phyloP scores from a whole-genome alignment of 2,113 vertebrate genomes.

The Lepus americanus region DNA sequence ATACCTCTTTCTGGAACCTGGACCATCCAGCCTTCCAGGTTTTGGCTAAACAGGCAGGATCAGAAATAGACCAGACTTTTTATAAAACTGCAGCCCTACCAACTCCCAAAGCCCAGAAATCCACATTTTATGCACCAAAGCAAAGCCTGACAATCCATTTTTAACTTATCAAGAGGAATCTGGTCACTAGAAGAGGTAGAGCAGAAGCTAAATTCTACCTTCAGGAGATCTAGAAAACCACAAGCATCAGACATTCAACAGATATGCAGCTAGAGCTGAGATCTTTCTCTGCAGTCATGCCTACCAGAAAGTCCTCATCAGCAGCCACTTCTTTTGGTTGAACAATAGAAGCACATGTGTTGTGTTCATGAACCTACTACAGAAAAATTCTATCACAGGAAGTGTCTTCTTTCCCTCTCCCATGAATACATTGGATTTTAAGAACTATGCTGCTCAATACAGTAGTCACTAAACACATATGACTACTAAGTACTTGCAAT shows the following conservation, averaged over 20 bases:
- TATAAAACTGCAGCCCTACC: conserved; percentile 26
- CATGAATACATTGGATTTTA: neutral
- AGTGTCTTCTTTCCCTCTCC: neutral
- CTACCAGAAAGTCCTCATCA: neutral
- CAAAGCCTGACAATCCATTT: neutral
- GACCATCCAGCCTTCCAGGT: neutral
- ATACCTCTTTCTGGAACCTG: neutral
- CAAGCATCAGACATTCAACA: neutral
- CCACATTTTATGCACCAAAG: neutral
- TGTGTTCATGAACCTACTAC: neutral
- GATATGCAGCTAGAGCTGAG: neutral
- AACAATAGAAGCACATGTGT: neutral
- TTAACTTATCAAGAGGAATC: neutral
- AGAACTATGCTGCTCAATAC: neutral
- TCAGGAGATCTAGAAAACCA: neutral
- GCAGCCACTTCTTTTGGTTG: neutral
- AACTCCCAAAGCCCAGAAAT: conserved; percentile 15
- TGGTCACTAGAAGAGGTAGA: neutral
- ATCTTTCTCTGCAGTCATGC: neutral
- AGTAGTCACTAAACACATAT: neutral
- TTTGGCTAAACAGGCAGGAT: neutral
- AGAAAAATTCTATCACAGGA: neutral
- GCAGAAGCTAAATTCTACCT: neutral
- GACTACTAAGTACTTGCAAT: neutral
- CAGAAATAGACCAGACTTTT: neutral